Evolutionary conservation across 2,797 vertebrate species (phyloP).

Genomic region (Sebastes taczanowskii): DNA sequence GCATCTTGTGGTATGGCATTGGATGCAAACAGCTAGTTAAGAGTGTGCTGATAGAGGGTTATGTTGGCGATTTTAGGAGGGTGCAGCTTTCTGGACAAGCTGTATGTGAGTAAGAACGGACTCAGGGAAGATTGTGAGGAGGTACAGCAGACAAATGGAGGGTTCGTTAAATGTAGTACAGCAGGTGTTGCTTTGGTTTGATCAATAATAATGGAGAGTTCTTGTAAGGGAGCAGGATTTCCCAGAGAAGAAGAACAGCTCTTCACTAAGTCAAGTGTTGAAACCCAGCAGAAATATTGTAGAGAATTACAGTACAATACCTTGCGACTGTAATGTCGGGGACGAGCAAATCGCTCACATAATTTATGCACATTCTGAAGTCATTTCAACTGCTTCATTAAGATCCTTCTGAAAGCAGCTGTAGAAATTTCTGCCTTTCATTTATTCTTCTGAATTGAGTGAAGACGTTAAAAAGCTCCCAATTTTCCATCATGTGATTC

Average conservation of each 20-base stretch:
- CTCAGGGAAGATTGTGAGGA: not conserved
- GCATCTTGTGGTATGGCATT: not conserved
- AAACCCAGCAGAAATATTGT: not conserved
- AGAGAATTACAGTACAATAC: not conserved
- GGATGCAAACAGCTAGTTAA: not conserved
- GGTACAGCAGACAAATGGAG: not conserved
- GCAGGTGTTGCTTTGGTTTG: slow-evolving; percentile 13
- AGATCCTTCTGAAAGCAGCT: not conserved
- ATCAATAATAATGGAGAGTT: slow-evolving; percentile 12
- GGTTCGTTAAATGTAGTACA: not conserved
- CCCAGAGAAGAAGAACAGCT: not conserved
- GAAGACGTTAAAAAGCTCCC: not conserved
- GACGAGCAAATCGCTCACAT: not conserved
- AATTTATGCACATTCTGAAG: slow-evolving; percentile 4
- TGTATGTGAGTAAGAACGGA: not conserved
- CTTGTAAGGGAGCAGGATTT: not conserved
- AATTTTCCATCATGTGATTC: slow-evolving; percentile 17
- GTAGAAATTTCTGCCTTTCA: not conserved
- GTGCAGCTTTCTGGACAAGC: not conserved
- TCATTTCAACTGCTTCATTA: not conserved
- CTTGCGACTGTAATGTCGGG: not conserved
- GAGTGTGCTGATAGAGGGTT: not conserved
- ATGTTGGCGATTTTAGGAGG: not conserved
- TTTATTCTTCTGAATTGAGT: not conserved
- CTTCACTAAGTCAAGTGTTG: not conserved